These are phyloP conservation scores for Campylomormyrus tamandua DNA, from an alignment of 2,113 vertebrate genomes.

Conservation along the genomic window DNA sequence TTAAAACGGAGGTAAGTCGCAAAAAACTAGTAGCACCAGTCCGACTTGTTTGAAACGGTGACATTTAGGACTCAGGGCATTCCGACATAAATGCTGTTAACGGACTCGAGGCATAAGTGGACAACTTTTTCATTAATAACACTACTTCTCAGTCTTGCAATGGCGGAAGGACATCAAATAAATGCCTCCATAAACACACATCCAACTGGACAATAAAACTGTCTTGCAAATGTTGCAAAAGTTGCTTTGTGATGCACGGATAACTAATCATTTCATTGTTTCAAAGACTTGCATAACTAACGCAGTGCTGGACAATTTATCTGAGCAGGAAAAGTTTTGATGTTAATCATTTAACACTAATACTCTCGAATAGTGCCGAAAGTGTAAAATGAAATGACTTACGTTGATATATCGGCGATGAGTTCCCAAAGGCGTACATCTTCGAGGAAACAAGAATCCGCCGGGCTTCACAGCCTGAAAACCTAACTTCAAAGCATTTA, in stretches of 20 bases:
- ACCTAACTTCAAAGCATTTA: conserved; percentile 31
- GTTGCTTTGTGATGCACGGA: neutral
- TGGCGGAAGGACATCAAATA: neutral
- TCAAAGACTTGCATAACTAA: neutral
- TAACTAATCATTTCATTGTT: neutral
- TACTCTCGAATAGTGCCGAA: neutral
- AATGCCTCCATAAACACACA: neutral
- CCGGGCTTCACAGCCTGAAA: conserved; percentile 42
- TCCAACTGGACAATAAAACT: neutral
- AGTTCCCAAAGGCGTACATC: neutral
- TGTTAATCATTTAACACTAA: neutral
- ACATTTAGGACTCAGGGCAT: neutral
- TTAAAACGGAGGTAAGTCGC: neutral
- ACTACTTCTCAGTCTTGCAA: neutral
- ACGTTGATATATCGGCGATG: conserved; percentile 45
- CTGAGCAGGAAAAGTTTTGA: neutral
- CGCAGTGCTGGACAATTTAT: neutral
- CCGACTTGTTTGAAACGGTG: neutral
- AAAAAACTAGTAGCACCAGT: neutral
- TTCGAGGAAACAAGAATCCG: conserved; percentile 30
- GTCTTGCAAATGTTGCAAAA: neutral
- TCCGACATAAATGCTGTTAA: neutral
- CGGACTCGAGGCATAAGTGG: neutral
- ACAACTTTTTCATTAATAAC: neutral
- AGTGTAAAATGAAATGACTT: conserved; percentile 35